Conservation (phyloP, 2,797 vertebrate species). For the Acanthiza pusilla region DNA sequence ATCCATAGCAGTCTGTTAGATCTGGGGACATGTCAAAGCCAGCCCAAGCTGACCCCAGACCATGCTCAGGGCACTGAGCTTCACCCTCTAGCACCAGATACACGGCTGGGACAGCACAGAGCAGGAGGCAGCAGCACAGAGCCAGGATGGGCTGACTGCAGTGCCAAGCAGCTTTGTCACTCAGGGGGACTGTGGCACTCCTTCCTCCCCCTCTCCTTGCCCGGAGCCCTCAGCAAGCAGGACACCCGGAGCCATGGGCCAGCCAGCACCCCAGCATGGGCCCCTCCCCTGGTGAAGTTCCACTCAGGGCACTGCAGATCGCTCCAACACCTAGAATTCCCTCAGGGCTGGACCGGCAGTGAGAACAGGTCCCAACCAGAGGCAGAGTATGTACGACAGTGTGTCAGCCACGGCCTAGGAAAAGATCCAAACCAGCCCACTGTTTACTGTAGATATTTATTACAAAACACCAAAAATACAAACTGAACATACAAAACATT, state of each 20-base stretch:
- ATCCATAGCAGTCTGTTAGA: fast-evolving
- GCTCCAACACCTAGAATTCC: neutral
- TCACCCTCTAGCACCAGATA: fast-evolving
- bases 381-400: fast-evolving
- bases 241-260: fast-evolving
- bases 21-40: fast-evolving
- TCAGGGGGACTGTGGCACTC: fast-evolving
- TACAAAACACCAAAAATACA: neutral
- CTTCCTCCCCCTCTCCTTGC: neutral
- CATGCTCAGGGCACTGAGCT: neutral
- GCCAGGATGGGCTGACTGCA: fast-evolving
- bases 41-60: neutral
- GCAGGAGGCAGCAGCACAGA: neutral
- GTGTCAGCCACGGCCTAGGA: too few species aligned
- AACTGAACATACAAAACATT: neutral
- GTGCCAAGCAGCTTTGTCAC: fast-evolving
- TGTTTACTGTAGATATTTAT: neutral
- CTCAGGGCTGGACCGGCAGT: fast-evolving
- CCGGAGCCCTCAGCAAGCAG: neutral
- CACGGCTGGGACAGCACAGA: fast-evolving
- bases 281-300: fast-evolving
- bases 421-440: neutral
- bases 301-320: fast-evolving
- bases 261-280: fast-evolving
- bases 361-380: neutral